Evolutionary conservation across 2,888 invertebrate genomes (phyloP).

Genomic region (Choristoneura rosaceana): DNA sequence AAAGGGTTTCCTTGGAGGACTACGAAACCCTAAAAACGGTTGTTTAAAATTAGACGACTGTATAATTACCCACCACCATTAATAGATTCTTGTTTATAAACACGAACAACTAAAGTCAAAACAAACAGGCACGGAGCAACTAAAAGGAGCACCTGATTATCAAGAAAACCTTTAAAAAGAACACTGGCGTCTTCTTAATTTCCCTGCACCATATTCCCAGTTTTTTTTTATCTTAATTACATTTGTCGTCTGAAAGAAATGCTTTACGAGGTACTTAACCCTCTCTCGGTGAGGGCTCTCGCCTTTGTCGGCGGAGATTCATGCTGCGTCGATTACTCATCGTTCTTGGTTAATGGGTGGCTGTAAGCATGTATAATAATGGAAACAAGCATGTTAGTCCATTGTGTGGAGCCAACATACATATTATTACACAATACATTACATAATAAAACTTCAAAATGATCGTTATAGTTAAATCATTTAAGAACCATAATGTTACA

Average conservation of each 20-base stretch:
- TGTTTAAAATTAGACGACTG: too few species aligned
- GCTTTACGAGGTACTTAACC: constrained; percentile 41
- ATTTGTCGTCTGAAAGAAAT: constrained; percentile 36
- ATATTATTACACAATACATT: background rate
- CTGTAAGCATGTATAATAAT: constrained; percentile 20
- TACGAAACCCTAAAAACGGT: too few species aligned
- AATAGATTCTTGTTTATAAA: background rate
- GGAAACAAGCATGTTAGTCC: constrained; percentile 4
- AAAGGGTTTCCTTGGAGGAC: too few species aligned
- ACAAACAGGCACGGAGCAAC: background rate
- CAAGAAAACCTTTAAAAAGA: background rate
- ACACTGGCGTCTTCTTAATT: constrained; percentile 1
- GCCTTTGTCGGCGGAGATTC: constrained; percentile 35
- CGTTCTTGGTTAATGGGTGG: constrained; percentile 25
- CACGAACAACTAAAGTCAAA: background rate
- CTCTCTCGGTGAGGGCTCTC: constrained; percentile 27
- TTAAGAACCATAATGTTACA: too few species aligned
- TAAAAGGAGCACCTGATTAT: background rate
- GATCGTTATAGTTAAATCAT: background rate
- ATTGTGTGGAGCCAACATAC: background rate
- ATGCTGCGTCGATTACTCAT: constrained; percentile 36
- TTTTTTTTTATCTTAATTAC: constrained; percentile 38
- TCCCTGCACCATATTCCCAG: constrained; percentile 8
- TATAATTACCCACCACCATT: too few species aligned
- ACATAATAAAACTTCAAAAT: background rate